Conservation (phyloP, 2,113 vertebrate species). For the Hoplias malabaricus region DNA sequence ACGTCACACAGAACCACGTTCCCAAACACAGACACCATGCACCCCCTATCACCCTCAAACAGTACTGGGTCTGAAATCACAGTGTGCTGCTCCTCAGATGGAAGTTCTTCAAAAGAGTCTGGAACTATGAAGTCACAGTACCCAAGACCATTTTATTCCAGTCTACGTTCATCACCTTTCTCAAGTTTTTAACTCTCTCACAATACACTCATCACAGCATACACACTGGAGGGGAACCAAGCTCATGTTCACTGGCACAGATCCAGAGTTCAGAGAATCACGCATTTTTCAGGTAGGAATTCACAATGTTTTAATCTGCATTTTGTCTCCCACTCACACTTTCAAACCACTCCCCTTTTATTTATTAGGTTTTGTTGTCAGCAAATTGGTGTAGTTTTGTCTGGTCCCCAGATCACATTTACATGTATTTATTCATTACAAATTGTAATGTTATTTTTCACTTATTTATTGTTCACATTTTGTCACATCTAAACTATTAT, state of each 20-base stretch:
- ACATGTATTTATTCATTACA: background rate
- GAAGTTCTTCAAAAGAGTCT: background rate
- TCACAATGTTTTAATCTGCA: background rate
- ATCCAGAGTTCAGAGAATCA: background rate
- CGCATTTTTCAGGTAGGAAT: background rate
- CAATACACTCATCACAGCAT: background rate
- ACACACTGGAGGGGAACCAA: background rate
- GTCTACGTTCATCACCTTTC: background rate
- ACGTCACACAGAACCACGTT: slow-evolving; percentile 72
- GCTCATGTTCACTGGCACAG: background rate
- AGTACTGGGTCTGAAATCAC: slow-evolving; percentile 75
- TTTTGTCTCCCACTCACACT: background rate
- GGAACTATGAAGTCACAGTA: background rate
- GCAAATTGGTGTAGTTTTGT: background rate
- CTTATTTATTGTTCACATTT: too few relatives aligned
- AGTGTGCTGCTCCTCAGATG: background rate
- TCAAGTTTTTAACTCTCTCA: slow-evolving; percentile 24
- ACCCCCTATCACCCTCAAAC: slow-evolving; percentile 64
- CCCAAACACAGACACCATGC: slow-evolving; percentile 65
- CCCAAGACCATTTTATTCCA: background rate
- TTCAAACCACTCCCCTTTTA: background rate
- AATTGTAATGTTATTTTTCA: too few relatives aligned
- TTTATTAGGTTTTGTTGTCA: background rate
- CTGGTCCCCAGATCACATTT: background rate
- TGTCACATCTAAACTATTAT: too few relatives aligned